Evolutionary conservation across 1,140 invertebrate species (phyloP), one percentile per base, ranked within the genome.

Genomic region (Leguminivora glycinivorella): DNA sequence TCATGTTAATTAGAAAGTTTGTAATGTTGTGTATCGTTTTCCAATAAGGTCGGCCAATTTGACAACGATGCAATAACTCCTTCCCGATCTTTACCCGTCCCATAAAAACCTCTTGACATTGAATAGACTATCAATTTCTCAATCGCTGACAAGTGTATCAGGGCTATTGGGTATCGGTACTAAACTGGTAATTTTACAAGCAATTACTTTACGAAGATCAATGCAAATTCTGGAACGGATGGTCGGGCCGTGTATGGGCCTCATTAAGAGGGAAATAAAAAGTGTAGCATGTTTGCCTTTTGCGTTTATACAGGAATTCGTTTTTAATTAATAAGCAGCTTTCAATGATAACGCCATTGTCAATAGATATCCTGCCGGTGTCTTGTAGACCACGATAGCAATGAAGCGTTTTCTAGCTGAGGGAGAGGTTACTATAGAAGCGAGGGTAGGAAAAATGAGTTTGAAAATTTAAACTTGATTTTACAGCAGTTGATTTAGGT

Each of bases 191-290:
- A 77, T 74, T 72, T 72, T 74, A 72, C 72, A 68, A 73, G 74
- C 75, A 80, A 83, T 81, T 83, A 63, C 47, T 63, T 70, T 70
- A 82, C 77, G 71, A 75, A 72, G 76, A 85, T 86, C 83, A 83
- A 88, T 90, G 84, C 79, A 88, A 81, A 88, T 86, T 85, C 83
- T 84, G 86, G 85, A 85, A 78, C 81, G 80, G 74, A 75, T 77
- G 69, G 70, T 66, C 74, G 47, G 66, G 58, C 84, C 82, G 52
- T 87, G 77, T 90, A 88, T 80, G 86, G 88, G 68, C 78, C 81
- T 90, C 86, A 90, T 90, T 90, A 90, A 84, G 76, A 74, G 72
- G 26, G 56, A 60, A 74, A 73, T 83, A 88, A 85, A 87, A 84
- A 83, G 56, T 73, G 69, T 76, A 76, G 77, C 75, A 69, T 73